These are phyloP conservation scores for Ypsolopha scabrella DNA, from an alignment of 2,888 invertebrate genomes.

Conservation along the genomic window DNA sequence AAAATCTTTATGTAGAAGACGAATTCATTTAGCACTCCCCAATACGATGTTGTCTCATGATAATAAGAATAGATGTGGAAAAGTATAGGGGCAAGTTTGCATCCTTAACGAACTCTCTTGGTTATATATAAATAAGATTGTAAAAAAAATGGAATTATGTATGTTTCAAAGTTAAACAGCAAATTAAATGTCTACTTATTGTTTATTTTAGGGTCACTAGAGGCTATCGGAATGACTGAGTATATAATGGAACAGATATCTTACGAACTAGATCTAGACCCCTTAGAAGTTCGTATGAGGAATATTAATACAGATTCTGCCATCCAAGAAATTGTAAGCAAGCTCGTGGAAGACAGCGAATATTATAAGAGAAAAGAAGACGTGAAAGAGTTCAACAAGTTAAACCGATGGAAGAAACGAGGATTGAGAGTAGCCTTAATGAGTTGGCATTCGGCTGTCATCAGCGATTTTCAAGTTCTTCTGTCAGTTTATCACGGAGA, in stretches of 20 bases:
- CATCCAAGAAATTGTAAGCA: slow-evolving; percentile 56
- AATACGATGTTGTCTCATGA: too few species aligned
- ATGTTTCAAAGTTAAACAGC: neutral
- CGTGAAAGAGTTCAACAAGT: slow-evolving; percentile 66
- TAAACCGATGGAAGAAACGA: slow-evolving; percentile 84
- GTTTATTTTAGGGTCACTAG: slow-evolving; percentile 56
- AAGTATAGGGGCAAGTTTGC: too few species aligned
- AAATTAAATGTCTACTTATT: neutral
- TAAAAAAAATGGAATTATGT: too few species aligned
- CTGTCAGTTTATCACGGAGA: slow-evolving; percentile 78
- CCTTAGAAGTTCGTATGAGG: slow-evolving; percentile 64
- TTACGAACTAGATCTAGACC: slow-evolving; percentile 62
- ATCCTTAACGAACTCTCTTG: too few species aligned
- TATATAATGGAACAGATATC: slow-evolving; percentile 77
- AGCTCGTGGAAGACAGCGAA: slow-evolving; percentile 49
- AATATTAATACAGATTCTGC: slow-evolving; percentile 55
- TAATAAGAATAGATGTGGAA: too few species aligned
- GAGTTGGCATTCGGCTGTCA: slow-evolving; percentile 71
- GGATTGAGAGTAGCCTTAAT: slow-evolving; percentile 78
- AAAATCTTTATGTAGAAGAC: too few species aligned
- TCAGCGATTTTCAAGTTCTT: slow-evolving; percentile 67
- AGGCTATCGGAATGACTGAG: slow-evolving; percentile 72
- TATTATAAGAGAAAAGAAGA: slow-evolving; percentile 55
- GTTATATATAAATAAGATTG: too few species aligned
- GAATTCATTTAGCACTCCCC: too few species aligned